phyloP scores from a whole-genome alignment of 1,140 invertebrate species.

The Aphelinus atriplicis region DNA sequence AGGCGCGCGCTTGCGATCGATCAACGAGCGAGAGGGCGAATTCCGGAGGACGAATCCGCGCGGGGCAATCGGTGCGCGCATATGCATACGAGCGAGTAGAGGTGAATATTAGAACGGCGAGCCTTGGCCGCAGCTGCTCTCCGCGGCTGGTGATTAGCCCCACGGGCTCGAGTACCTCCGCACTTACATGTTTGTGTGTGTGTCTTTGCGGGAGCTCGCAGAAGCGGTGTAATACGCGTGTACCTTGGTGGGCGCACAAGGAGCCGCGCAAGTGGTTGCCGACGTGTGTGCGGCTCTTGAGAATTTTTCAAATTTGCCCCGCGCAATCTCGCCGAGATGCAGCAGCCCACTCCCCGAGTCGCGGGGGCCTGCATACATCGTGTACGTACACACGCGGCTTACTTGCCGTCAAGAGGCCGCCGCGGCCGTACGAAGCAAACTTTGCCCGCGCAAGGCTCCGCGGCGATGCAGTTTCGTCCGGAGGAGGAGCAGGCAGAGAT shows the following conservation, averaged over 20 bases:
- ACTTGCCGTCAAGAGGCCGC: neutral
- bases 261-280: neutral
- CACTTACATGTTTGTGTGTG: conserved; percentile 10
- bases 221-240: no score
- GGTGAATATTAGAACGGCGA: no score
- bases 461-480: neutral
- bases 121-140: conserved; percentile 4
- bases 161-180: neutral
- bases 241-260: neutral
- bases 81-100: no score
- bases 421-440: no score
- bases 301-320: conserved; percentile 41
- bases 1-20: no score
- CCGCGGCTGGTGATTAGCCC: neutral
- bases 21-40: no score
- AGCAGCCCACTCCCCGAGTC: conserved; percentile 36
- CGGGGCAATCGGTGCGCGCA: no score
- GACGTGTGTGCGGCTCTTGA: conserved; percentile 18
- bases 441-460: no score
- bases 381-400: conserved; percentile 12
- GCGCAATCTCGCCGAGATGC: conserved; percentile 26
- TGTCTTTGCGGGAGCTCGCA: no score
- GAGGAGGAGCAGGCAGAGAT: neutral
- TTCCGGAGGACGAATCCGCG: no score
- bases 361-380: conserved; percentile 35